These are phyloP conservation scores for Drosophila kambysellisi DNA, from an alignment of 2,888 invertebrate species.

Conservation along the genomic window DNA sequence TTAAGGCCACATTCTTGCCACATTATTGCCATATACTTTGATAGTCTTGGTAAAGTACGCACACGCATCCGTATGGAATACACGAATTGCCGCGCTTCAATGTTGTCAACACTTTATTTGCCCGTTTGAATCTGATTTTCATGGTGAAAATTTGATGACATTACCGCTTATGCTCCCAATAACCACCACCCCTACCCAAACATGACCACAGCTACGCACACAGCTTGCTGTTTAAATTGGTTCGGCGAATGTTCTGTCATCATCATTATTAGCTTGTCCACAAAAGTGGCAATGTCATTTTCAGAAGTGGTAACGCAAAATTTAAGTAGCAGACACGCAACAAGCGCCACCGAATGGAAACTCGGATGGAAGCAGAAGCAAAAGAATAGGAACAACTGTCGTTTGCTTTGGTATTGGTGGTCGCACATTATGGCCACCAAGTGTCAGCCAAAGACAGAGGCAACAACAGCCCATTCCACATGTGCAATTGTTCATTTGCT, in stretches of 20 bases:
- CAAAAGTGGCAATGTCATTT: slow-evolving; percentile 59
- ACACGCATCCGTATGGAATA: neutral
- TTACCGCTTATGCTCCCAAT: slow-evolving; percentile 32
- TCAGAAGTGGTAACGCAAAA: slow-evolving; percentile 32
- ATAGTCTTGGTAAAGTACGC: neutral
- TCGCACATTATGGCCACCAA: slow-evolving; percentile 57
- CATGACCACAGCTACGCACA: slow-evolving; percentile 10
- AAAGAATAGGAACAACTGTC: slow-evolving; percentile 18
- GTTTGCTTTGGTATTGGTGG: slow-evolving; percentile 46
- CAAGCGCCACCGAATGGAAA: slow-evolving; percentile 12
- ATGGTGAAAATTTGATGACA: slow-evolving; percentile 27
- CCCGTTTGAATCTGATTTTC: slow-evolving; percentile 12
- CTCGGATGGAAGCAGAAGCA: neutral
- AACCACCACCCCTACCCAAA: slow-evolving; percentile 23
- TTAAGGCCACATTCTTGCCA: neutral
- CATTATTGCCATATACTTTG: neutral
- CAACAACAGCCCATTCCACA: slow-evolving; percentile 27
- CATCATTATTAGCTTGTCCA: slow-evolving; percentile 67
- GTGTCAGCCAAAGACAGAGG: slow-evolving; percentile 50
- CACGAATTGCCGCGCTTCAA: slow-evolving; percentile 1
- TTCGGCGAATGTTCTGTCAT: slow-evolving; percentile 72
- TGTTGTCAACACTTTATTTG: slow-evolving; percentile 11
- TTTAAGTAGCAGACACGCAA: slow-evolving; percentile 43
- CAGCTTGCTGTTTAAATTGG: slow-evolving; percentile 59
- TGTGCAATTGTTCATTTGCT: slow-evolving; percentile 15